These are phyloP conservation scores for Nycticryphes semicollaris DNA, from an alignment of 2,113 vertebrate genomes.

Conservation along the genomic window DNA sequence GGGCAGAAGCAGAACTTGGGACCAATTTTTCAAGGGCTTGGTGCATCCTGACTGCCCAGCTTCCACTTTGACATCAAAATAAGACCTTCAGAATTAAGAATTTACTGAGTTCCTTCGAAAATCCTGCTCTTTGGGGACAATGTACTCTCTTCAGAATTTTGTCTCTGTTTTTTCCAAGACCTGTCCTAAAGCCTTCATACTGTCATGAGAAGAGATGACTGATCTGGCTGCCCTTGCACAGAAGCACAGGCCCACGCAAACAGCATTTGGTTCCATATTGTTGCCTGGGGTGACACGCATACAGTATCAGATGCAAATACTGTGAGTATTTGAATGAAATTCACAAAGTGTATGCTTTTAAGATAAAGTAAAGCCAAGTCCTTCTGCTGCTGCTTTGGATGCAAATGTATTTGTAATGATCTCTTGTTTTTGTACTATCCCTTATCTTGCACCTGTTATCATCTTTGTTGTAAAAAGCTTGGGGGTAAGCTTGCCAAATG, in stretches of 20 bases:
- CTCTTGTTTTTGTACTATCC: not conserved
- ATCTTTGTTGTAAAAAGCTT: constrained; percentile 33
- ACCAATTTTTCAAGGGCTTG: not conserved
- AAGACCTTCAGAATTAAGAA: not conserved
- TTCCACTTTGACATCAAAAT: not conserved
- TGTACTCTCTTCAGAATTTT: not conserved
- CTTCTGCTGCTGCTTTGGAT: constrained; percentile 28
- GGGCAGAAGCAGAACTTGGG: not conserved
- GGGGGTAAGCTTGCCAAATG: not conserved
- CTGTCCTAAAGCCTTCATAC: not conserved
- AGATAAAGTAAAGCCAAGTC: constrained; percentile 44
- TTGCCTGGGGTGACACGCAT: constrained; percentile 2
- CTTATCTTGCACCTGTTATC: constrained; percentile 69
- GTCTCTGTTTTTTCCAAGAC: not conserved
- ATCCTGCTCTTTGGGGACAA: not conserved
- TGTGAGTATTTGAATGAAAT: constrained; percentile 39
- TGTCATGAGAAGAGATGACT: not conserved
- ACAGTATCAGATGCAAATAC: constrained; percentile 51
- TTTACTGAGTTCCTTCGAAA: not conserved
- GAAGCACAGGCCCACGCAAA: not conserved
- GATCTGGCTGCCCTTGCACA: not conserved
- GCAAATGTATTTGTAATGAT: constrained; percentile 53
- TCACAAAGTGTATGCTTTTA: constrained; percentile 16
- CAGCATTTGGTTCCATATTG: not conserved
- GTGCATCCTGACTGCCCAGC: not conserved